phyloP scores from a whole-genome alignment of 2,888 invertebrate species.

The Octonoba sinensis region DNA sequence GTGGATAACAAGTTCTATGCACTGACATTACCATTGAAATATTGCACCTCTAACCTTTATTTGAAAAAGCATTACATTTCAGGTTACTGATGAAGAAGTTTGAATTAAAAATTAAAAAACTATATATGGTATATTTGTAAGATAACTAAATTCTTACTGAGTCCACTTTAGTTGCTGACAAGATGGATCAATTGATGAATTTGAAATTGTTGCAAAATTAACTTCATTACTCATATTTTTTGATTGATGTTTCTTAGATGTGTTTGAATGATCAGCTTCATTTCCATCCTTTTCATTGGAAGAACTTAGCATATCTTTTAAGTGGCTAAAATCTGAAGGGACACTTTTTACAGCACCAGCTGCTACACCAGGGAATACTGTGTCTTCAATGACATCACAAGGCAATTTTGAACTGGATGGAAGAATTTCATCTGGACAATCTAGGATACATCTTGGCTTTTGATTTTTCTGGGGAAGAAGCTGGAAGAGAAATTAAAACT shows the following conservation, averaged over 20 bases:
- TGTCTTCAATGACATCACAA: conserved; percentile 59
- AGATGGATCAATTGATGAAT: background rate
- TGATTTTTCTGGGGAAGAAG: too few relatives aligned
- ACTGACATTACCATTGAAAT: too few relatives aligned
- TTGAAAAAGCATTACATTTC: background rate
- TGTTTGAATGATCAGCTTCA: background rate
- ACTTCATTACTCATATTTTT: background rate
- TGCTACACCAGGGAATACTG: conserved; percentile 30
- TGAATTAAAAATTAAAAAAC: background rate
- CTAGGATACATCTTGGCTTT: background rate
- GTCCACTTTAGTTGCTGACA: conserved; percentile 32
- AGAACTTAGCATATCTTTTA: conserved; percentile 23
- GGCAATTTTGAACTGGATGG: conserved; percentile 27
- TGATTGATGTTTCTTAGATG: background rate
- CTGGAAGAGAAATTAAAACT: too few relatives aligned
- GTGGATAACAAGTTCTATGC: too few relatives aligned
- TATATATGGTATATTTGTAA: background rate
- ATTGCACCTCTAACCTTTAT: too few relatives aligned
- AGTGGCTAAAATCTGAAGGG: conserved; percentile 53
- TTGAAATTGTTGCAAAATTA: background rate
- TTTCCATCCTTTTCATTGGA: conserved; percentile 1
- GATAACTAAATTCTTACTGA: conserved; percentile 16
- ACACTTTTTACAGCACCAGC: conserved; percentile 13
- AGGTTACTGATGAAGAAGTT: background rate
- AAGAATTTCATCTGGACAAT: background rate